A percentile compares a stretch with the other conserved stretches of the same genome.
phyloP scores from a whole-genome alignment of 2,888 invertebrate species.

The Leptogaster cylindrica region DNA sequence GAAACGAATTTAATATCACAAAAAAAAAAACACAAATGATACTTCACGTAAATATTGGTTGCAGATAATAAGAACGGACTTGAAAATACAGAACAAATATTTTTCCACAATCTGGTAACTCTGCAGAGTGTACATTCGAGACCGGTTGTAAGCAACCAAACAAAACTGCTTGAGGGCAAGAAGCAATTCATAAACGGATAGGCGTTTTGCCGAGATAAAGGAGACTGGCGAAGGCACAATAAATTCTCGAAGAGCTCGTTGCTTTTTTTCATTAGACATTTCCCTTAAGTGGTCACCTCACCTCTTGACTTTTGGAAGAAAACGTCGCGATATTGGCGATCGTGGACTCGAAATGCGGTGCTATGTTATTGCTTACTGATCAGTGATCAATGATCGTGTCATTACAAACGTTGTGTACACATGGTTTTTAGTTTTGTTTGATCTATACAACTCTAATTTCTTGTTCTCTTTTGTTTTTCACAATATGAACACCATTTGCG shows the following conservation, averaged over 20 bases:
- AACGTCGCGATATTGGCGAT: constrained; percentile 3
- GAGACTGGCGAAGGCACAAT: constrained; percentile 30
- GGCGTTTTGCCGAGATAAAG: constrained; percentile 26
- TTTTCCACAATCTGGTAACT: constrained; percentile 31
- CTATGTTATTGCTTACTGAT: constrained; percentile 23
- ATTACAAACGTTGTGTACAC: constrained; percentile 22
- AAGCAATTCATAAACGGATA: constrained; percentile 34
- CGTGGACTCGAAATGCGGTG: constrained; percentile 23
- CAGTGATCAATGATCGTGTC: constrained; percentile 22
- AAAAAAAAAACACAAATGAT: no score
- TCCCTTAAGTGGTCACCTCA: constrained; percentile 20
- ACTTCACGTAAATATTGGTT: background rate
- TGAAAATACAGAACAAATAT: background rate
- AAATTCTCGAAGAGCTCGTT: constrained; percentile 33
- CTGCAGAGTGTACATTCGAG: constrained; percentile 38
- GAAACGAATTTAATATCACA: no score
- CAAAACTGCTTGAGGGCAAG: constrained; percentile 15
- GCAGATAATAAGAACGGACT: background rate
- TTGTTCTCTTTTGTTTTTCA: constrained; percentile 14
- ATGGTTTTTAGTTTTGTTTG: constrained; percentile 21
- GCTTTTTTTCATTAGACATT: constrained; percentile 16
- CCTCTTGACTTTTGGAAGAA: constrained; percentile 10
- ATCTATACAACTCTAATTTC: no score
- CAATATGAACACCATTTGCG: background rate
- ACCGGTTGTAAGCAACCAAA: constrained; percentile 34